A percentile compares a stretch with the other conserved stretches of the same genome.
Conservation (phyloP, 2,113 vertebrate species). For the Misgurnus mizolepis region DNA sequence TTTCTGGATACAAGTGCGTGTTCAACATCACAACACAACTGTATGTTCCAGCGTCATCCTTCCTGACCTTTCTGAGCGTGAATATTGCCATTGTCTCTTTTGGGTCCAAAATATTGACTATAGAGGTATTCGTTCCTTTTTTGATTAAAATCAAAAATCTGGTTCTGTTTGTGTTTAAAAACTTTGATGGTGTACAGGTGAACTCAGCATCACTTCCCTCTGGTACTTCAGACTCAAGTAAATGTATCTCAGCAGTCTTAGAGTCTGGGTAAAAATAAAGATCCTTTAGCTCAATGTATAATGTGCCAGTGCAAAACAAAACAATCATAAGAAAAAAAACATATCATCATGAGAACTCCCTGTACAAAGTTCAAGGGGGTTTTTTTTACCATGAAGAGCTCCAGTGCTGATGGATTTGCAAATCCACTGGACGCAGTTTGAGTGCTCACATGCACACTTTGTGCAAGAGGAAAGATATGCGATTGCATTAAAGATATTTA, state of each 20-base stretch:
- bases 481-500: too few relatives aligned
- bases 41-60: slow-evolving; percentile 43
- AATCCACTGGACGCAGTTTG: too few relatives aligned
- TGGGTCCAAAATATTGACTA: slow-evolving; percentile 42
- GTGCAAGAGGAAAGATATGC: too few relatives aligned
- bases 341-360: too few relatives aligned
- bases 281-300: too few relatives aligned
- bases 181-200: slow-evolving; percentile 8
- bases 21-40: slow-evolving; percentile 36
- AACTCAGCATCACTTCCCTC: slow-evolving; percentile 34
- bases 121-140: slow-evolving; percentile 30
- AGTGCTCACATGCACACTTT: too few relatives aligned
- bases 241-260: neutral
- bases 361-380: too few relatives aligned
- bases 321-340: too few relatives aligned
- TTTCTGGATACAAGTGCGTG: neutral
- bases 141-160: slow-evolving; percentile 25
- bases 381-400: too few relatives aligned
- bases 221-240: neutral
- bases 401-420: too few relatives aligned
- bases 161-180: neutral
- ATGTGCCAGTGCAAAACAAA: too few relatives aligned
- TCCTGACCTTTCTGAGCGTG: slow-evolving; percentile 35
- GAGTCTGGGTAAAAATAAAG: too few relatives aligned
- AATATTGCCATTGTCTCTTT: slow-evolving; percentile 26